Percentiles rank a stretch among this genome's conserved stretches.
Conservation (phyloP, 92 coral and sea anemone genomes). For the Phenganax subtilis region DNA sequence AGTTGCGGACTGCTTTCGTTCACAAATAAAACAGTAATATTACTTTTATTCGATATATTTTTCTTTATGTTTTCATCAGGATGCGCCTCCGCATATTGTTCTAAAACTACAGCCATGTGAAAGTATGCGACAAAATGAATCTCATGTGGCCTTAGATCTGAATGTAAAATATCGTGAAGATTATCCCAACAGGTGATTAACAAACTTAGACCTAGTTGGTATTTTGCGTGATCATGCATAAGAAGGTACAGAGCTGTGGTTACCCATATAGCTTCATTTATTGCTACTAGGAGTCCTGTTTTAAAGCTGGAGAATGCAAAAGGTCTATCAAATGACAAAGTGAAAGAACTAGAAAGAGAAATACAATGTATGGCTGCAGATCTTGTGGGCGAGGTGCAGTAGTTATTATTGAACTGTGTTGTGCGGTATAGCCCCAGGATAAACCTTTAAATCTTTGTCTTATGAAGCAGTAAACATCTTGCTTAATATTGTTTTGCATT, state of each 20-base stretch:
- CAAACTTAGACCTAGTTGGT: not conserved
- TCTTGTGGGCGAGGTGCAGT: conserved; percentile 82
- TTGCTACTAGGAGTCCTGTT: conserved; percentile 68
- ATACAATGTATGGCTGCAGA: conserved; percentile 78
- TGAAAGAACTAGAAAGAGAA: conserved; percentile 56
- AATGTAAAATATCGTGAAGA: conserved; percentile 64
- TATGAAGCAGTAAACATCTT: no score
- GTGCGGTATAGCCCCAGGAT: no score
- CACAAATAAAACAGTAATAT: not conserved
- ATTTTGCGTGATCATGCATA: not conserved
- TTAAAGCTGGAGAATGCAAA: conserved; percentile 69
- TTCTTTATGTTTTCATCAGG: conserved; percentile 41
- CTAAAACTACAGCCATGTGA: conserved; percentile 76
- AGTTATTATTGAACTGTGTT: no score
- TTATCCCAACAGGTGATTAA: conserved; percentile 78
- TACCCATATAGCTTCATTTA: not conserved
- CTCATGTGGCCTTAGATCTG: conserved; percentile 76
- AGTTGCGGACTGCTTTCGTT: not conserved
- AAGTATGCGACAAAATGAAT: conserved; percentile 77
- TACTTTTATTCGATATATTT: no score
- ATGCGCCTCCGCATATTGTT: conserved; percentile 61
- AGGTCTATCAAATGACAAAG: conserved; percentile 74
- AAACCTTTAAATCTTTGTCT: no score
- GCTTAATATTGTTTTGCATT: not conserved
- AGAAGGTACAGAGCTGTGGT: not conserved